Percentiles rank a stretch among this genome's conserved stretches.
Evolutionary conservation across 2,888 invertebrate species (phyloP).

Genomic region (Neria commutata): DNA sequence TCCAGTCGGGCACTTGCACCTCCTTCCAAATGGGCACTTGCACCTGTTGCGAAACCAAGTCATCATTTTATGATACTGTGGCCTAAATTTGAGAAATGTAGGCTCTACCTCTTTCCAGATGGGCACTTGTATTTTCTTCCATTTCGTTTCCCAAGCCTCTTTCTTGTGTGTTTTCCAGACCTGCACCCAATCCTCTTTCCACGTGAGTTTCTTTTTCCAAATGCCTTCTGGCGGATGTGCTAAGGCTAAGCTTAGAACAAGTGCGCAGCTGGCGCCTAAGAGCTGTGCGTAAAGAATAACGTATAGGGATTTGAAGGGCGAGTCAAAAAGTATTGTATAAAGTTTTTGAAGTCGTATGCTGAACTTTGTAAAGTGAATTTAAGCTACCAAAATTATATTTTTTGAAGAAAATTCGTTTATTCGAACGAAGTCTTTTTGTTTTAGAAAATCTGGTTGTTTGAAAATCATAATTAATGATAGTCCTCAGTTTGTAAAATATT

Average conservation of each 20-base stretch:
- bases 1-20: conserved; percentile 75
- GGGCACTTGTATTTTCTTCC: conserved; percentile 77
- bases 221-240: conserved; percentile 69
- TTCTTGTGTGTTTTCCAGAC: conserved; percentile 79
- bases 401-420: conserved; percentile 11
- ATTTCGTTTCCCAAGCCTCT: conserved; percentile 75
- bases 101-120: conserved; percentile 73
- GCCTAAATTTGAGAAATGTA: conserved; percentile 16
- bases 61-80: too few relatives aligned
- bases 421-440: conserved; percentile 16
- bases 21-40: conserved; percentile 80
- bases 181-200: conserved; percentile 79
- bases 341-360: too few relatives aligned
- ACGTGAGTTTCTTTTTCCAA: conserved; percentile 82
- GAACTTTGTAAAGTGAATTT: too few relatives aligned
- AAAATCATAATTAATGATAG: too few relatives aligned
- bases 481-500: too few relatives aligned
- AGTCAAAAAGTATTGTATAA: too few relatives aligned
- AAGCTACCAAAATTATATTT: too few relatives aligned
- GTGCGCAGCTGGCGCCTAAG: conserved; percentile 57
- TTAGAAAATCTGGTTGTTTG: too few relatives aligned
- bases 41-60: too few relatives aligned
- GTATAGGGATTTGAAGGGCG: too few relatives aligned
- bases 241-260: conserved; percentile 50
- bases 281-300: too few relatives aligned